A percentile compares a stretch with the other conserved stretches of the same genome.
These are phyloP conservation scores for Byasa hedistus DNA, from an alignment of 2,888 invertebrate genomes.

Conservation along the genomic window DNA sequence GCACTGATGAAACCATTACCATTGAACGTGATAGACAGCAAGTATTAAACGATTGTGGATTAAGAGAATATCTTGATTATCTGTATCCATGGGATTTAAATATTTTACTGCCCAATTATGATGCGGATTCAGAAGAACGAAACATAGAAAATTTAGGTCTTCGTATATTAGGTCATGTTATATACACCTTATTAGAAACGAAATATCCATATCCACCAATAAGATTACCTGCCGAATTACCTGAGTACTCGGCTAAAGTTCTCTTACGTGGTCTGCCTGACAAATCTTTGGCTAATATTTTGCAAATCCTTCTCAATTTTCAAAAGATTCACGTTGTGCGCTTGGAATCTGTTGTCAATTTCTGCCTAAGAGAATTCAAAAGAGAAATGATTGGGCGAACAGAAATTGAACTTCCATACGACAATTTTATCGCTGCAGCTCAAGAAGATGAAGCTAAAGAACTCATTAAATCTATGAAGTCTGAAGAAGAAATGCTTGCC, in stretches of 20 bases:
- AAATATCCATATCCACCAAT: constrained; percentile 69
- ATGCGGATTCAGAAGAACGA: constrained; percentile 64
- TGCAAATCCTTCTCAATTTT: constrained; percentile 64
- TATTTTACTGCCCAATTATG: constrained; percentile 63
- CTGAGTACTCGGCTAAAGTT: constrained; percentile 58
- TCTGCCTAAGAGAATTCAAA: constrained; percentile 77
- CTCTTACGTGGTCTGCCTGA: constrained; percentile 70
- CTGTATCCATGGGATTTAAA: constrained; percentile 77
- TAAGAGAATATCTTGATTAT: constrained; percentile 78
- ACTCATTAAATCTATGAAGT: constrained; percentile 59
- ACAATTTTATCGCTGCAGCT: constrained; percentile 55
- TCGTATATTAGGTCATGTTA: constrained; percentile 73
- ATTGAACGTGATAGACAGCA: constrained; percentile 77
- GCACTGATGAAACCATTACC: constrained; percentile 66
- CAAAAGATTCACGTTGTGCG: constrained; percentile 66
- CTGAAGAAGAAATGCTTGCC: constrained; percentile 49
- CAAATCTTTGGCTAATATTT: constrained; percentile 55
- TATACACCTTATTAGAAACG: constrained; percentile 73
- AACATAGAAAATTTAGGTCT: constrained; percentile 68
- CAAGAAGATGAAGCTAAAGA: constrained; percentile 58
- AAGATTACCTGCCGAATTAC: constrained; percentile 57
- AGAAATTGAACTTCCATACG: constrained; percentile 70
- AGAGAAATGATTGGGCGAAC: constrained; percentile 73
- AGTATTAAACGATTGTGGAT: constrained; percentile 75
- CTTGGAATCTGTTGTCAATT: constrained; percentile 78